These are phyloP conservation scores for Siniperca knerii DNA, from an alignment of 2,113 vertebrate genomes.

Conservation along the genomic window DNA sequence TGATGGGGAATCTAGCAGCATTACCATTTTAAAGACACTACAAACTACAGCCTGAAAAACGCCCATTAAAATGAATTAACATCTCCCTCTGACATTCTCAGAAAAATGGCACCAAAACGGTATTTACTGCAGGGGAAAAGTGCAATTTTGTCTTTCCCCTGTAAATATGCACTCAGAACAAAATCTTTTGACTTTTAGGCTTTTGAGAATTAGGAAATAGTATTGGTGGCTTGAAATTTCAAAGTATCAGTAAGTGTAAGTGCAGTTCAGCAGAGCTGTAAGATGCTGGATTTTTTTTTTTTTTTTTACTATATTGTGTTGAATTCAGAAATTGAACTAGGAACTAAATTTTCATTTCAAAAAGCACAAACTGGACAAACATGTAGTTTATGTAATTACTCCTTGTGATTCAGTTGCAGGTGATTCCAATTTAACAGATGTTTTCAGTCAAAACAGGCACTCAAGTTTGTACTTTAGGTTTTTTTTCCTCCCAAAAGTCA, in stretches of 20 bases:
- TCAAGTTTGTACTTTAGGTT: conserved; percentile 33
- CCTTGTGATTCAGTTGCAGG: conserved; percentile 72
- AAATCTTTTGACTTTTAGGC: no score
- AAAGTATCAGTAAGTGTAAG: no score
- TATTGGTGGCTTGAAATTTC: no score
- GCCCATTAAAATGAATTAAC: background rate
- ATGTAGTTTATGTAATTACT: conserved; percentile 32
- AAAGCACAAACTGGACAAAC: conserved; percentile 33
- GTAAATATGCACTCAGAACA: background rate
- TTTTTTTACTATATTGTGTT: background rate
- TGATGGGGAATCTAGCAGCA: background rate
- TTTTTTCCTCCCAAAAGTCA: conserved; percentile 63
- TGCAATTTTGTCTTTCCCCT: background rate
- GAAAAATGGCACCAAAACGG: background rate
- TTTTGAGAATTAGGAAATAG: background rate
- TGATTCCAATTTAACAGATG: conserved; percentile 77
- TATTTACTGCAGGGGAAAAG: background rate
- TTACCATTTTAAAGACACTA: background rate
- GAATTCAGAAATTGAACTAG: background rate
- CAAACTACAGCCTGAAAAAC: background rate
- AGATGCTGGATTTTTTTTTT: no score
- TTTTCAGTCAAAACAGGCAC: conserved; percentile 62
- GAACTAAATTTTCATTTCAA: conserved; percentile 7
- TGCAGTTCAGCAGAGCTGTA: background rate
- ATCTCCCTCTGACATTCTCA: background rate